Base-by-base conservation (phyloP, 2,888 invertebrate genomes). In the Theodoxus fluviatilis region DNA sequence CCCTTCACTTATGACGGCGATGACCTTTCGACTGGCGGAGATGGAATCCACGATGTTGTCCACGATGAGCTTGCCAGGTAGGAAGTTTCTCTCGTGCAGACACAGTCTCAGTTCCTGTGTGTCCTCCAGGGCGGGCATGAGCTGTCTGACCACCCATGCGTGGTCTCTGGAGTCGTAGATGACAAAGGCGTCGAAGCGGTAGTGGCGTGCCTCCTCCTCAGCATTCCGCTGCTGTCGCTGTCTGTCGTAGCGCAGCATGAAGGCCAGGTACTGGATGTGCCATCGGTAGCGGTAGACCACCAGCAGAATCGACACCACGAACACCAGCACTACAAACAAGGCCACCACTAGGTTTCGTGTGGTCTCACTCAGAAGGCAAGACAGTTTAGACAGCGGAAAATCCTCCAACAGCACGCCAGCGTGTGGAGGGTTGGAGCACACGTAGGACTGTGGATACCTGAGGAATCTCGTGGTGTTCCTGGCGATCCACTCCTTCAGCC, bases 21-120 rank as follows among this genome's bases (percentile, higher is more conserved):
- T 89, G 0, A 92, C 89, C 4, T 90, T 89, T 25, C 90, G 87
- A 0, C 92, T 92, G 1, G 90, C 89, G 77, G 92, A 91, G 90
- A 93, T 92, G 78, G 91, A 91, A 0, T 91, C 90, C 0, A 92
- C 90, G 74, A 92, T 92, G 76, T 92, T 92, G 80, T 92, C 92
- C 73, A 92, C 84, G 70, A 93, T 92, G 2, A 91, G 90, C 0
- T 91, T 87, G 0, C 92, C 92, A 25, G 91, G 90, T 90, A 91
- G 90, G 83, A 92, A 93, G 79, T 93, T 92, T 59, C 93, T 88
- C 80, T 92, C 92, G 75, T 93, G 92, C 2, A 92, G 85, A 77
- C 92, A 92, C 0, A 92, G 65, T 40, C 67, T 67, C 12, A 76
- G 59, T 3, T 69, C 61, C 90, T 75, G 73, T 18, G 90, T 88